Evolutionary conservation across 2,888 invertebrate genomes (phyloP).

Genomic region (Hirtodrosophila cameraria): DNA sequence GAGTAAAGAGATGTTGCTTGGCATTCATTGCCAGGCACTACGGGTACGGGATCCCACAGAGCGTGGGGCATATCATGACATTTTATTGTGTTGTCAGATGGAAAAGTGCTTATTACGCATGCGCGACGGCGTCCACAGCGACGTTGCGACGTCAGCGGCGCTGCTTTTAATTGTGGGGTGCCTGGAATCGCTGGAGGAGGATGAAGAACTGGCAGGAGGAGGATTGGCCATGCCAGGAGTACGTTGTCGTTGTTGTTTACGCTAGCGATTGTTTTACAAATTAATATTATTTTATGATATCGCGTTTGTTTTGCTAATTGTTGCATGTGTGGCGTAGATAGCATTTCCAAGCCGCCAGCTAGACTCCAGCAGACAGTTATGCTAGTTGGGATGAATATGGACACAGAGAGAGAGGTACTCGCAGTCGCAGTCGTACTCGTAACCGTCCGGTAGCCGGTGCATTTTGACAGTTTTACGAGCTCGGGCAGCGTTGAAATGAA

Average conservation of each 20-base stretch:
- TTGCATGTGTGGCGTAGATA: constrained; percentile 80
- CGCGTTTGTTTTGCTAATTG: constrained; percentile 80
- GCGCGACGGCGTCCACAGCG: constrained; percentile 69
- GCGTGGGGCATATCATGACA: constrained; percentile 83
- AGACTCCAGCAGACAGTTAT: constrained; percentile 7
- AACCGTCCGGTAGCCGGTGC: constrained; percentile 74
- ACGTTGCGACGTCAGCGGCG: constrained; percentile 44
- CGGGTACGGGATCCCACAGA: constrained; percentile 61
- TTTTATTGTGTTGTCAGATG: constrained; percentile 83
- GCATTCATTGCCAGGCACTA: constrained; percentile 25
- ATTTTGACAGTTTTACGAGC: constrained; percentile 81
- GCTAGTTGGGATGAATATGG: constrained; percentile 32
- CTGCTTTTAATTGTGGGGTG: constrained; percentile 72
- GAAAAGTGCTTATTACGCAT: constrained; percentile 84
- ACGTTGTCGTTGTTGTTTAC: constrained; percentile 73
- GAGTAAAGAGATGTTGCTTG: constrained; percentile 3
- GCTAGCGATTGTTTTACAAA: constrained; percentile 79
- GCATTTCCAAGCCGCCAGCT: constrained; percentile 67
- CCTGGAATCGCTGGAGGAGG: constrained; percentile 18
- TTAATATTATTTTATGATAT: constrained; percentile 80
- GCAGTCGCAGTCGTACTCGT: no score
- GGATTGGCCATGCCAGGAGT: constrained; percentile 25
- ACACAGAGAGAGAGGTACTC: constrained; percentile 13
- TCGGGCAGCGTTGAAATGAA: constrained; percentile 75
- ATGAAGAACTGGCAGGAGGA: constrained; percentile 21